Conservation (phyloP, 2,888 invertebrate species). For the Philaethria dido region DNA sequence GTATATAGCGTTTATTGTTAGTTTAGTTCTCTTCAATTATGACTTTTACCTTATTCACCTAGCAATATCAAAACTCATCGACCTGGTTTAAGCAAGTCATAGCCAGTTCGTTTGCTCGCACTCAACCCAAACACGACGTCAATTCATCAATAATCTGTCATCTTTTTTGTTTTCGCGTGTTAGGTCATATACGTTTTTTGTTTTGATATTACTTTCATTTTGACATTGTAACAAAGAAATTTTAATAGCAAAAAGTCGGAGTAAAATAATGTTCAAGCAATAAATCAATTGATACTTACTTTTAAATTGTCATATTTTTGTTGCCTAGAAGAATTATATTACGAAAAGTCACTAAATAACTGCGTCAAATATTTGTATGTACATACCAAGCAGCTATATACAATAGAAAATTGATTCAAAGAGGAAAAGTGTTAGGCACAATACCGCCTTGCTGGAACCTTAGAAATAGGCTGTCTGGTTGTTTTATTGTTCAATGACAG, state of each 20-base stretch:
- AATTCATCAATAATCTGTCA: slow-evolving; percentile 43
- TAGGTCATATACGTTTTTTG: slow-evolving; percentile 1
- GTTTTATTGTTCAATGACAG: slow-evolving; percentile 35
- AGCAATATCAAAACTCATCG: slow-evolving; percentile 37
- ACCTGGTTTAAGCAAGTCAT: slow-evolving; percentile 39
- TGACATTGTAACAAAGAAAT: background rate
- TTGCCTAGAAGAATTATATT: no score
- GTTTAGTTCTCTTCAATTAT: slow-evolving; percentile 16
- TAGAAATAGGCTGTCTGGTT: slow-evolving; percentile 37
- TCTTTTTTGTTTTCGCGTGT: slow-evolving; percentile 30
- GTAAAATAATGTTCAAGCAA: background rate
- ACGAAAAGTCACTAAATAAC: slow-evolving; percentile 17
- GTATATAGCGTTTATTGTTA: background rate
- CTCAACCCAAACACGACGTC: slow-evolving; percentile 40
- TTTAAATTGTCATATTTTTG: no score
- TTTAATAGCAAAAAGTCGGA: background rate
- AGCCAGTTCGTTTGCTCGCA: slow-evolving; percentile 39
- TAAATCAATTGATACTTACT: no score
- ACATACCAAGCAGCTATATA: slow-evolving; percentile 33
- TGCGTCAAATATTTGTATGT: slow-evolving; percentile 13
- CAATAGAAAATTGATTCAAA: slow-evolving; percentile 37
- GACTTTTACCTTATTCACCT: slow-evolving; percentile 30
- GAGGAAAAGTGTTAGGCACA: slow-evolving; percentile 33
- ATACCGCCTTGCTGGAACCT: slow-evolving; percentile 33
- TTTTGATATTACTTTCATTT: background rate